These are phyloP conservation scores for Synergus itoensis DNA, from an alignment of 2,888 invertebrate species.

Conservation along the genomic window DNA sequence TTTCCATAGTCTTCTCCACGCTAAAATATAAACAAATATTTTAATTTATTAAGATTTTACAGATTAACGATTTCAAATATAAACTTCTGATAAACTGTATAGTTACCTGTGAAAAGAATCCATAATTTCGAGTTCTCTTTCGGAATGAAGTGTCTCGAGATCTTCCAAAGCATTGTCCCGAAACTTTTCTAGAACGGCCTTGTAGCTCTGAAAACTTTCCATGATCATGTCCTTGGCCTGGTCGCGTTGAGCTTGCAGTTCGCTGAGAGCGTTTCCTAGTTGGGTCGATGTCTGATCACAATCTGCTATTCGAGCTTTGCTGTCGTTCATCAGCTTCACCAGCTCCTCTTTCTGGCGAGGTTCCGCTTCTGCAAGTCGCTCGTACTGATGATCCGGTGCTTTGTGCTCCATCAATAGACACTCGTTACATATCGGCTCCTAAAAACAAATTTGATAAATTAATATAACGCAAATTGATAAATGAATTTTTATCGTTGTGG, in stretches of 20 bases:
- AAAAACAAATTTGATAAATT: slow-evolving; percentile 40
- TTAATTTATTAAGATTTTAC: not conserved
- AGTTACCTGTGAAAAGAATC: slow-evolving; percentile 86
- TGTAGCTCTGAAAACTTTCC: slow-evolving; percentile 89
- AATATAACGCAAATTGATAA: not conserved
- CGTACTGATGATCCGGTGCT: slow-evolving; percentile 89
- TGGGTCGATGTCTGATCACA: slow-evolving; percentile 88
- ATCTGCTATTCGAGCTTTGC: slow-evolving; percentile 86
- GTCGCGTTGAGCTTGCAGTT: slow-evolving; percentile 92
- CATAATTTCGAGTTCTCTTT: slow-evolving; percentile 93
- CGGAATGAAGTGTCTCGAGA: slow-evolving; percentile 88
- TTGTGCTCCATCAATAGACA: slow-evolving; percentile 92
- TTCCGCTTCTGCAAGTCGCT: slow-evolving; percentile 89
- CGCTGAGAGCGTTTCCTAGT: slow-evolving; percentile 89
- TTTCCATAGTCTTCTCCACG: slow-evolving; percentile 90
- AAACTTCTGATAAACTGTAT: slow-evolving; percentile 10
- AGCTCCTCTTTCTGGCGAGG: slow-evolving; percentile 88
- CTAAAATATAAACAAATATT: slow-evolving; percentile 67
- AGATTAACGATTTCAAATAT: not conserved
- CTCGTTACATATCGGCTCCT: slow-evolving; percentile 92
- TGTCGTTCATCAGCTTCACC: slow-evolving; percentile 86
- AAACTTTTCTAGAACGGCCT: slow-evolving; percentile 89
- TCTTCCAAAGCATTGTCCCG: slow-evolving; percentile 87
- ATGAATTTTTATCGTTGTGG: not conserved
- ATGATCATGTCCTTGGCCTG: slow-evolving; percentile 90